Evolutionary conservation across 1,140 invertebrate species (phyloP).

Genomic region (Geopemphigus sp.): DNA sequence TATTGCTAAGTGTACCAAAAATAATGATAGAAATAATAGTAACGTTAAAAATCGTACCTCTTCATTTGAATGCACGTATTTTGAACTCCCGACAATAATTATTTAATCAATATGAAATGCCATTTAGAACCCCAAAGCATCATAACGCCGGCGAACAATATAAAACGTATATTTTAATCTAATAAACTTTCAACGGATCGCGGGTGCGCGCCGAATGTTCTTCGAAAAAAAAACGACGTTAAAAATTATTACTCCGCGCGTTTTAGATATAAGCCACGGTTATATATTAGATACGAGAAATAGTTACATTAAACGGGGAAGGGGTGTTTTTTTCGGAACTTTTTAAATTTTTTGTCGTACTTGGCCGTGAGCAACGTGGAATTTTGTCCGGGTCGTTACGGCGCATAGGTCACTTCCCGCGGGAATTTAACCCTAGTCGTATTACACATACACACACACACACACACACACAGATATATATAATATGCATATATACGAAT

Average conservation of each 20-base stretch:
- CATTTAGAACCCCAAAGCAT: background rate
- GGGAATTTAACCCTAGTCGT: conserved; percentile 4
- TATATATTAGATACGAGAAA: background rate
- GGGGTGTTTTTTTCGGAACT: background rate
- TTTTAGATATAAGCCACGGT: background rate
- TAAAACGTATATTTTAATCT: background rate
- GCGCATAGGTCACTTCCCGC: conserved; percentile 14
- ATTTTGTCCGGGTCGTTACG: background rate
- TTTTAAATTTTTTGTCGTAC: background rate
- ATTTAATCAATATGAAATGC: background rate
- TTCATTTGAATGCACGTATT: background rate
- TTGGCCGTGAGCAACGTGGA: background rate
- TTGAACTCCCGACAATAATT: background rate
- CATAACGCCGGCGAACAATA: background rate
- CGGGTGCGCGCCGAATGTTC: background rate
- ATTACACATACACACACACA: background rate
- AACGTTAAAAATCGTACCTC: background rate
- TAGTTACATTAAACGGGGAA: too few relatives aligned
- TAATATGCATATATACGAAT: background rate
- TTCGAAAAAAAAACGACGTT: background rate
- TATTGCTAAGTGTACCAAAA: too few relatives aligned
- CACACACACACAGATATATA: background rate
- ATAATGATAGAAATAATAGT: background rate
- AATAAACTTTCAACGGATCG: background rate
- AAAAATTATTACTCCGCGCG: background rate